Evolutionary conservation across 2,113 vertebrate species (phyloP).

Genomic region (Vireo altiloquus): DNA sequence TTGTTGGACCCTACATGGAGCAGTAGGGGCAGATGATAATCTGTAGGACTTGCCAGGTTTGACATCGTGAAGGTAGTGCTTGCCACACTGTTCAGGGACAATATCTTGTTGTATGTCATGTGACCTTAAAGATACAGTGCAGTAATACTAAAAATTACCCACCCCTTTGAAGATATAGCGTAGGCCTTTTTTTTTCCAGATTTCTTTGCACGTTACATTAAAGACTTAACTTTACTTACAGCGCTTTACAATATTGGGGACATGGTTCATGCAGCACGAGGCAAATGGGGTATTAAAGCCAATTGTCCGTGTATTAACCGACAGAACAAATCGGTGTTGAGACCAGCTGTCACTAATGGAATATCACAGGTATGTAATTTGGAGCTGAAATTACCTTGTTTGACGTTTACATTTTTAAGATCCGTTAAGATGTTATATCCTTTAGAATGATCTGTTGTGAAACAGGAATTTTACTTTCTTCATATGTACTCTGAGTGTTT

Average conservation of each 20-base stretch:
- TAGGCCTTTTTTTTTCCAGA: neutral
- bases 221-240: slow-evolving; percentile 53
- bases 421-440: neutral
- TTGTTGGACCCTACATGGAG: neutral
- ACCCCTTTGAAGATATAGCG: neutral
- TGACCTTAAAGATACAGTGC: neutral
- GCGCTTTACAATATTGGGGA: slow-evolving; percentile 98
- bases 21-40: neutral
- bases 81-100: neutral
- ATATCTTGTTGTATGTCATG: neutral
- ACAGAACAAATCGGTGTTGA: slow-evolving; percentile 87
- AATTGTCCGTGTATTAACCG: slow-evolving; percentile 97
- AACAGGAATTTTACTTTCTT: neutral
- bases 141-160: neutral
- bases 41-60: neutral
- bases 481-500: neutral
- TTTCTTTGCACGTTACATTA: neutral
- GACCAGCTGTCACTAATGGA: slow-evolving; percentile 91
- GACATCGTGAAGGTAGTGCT: fast-evolving
- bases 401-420: neutral
- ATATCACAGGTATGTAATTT: slow-evolving; percentile 87
- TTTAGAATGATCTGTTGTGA: neutral
- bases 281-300: slow-evolving; percentile 99
- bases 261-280: slow-evolving; percentile 96
- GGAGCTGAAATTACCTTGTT: neutral